Base-by-base conservation (phyloP, 2,888 invertebrate genomes). In the Orthonychiurus folsomi region DNA sequence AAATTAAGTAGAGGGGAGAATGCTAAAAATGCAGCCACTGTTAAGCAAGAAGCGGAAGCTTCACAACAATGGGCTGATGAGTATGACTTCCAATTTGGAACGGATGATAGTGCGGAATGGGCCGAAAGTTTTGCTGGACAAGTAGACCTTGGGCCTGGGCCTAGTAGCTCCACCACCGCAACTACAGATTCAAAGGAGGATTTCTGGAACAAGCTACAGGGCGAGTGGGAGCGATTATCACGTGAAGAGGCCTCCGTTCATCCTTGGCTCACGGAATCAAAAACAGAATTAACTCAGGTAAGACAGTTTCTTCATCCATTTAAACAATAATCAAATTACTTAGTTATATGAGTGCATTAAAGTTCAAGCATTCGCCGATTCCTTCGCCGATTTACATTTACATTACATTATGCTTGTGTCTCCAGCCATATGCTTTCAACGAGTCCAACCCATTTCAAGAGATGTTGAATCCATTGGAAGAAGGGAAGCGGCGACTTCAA, bases 401-500 rank as follows among this genome's bases (percentile, higher is more conserved):
- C n/a, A n/a, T n/a, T n/a, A n/a, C n/a, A n/a, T n/a, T 59, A 26
- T 63, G 28, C 52, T 28, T n/a, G 48, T 61, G 53, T 20, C 47
- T 28, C 50, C 68, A 37, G 37, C 9, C 37, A 5, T 37, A 37
- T 15, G 15, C 15, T 72, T 93, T 93, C 78, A 82, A 84, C 60
- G 85, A 89, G 74, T 86, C 91, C 48, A 96, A 96, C 82, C 87
- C 92, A 15, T 87, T 93, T 85, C 79, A 83, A 57, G 85, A 87
- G 73, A 78, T 85, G 68, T 81, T 82, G 59, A 85, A 89, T 79
- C 88, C 93, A 0, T 83, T 95, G 64, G 87, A 87, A 76, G 86
- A 89, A 73, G 96, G 95, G 0, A 86, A 92, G 75, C 83, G 86
- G 73, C 86, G 87, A 75, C 78, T 96, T 68, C 83, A 84, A 73